Percentiles rank a stretch among this genome's conserved stretches.
phyloP scores from a whole-genome alignment of 1,140 invertebrate genomes.

The Neomicropteryx cornuta region DNA sequence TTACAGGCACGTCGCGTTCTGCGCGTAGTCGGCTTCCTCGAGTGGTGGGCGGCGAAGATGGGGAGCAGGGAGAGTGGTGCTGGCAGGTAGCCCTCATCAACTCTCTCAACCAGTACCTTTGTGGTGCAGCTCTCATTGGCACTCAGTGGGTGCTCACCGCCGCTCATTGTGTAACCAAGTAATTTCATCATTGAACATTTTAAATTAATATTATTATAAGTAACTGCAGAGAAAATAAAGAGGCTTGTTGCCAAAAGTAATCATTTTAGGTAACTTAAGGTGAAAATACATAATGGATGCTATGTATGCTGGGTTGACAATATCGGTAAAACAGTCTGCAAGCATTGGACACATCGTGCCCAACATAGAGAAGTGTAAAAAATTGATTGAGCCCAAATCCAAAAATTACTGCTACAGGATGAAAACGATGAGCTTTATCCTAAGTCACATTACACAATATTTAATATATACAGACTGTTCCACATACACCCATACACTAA shows the following conservation, averaged over 20 bases:
- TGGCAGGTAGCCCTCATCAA: conserved; percentile 94
- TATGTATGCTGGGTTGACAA: too few relatives aligned
- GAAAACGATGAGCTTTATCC: too few relatives aligned
- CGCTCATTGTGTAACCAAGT: conserved; percentile 94
- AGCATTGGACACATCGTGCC: too few relatives aligned
- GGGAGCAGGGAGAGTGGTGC: conserved; percentile 85
- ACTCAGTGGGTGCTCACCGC: conserved; percentile 92
- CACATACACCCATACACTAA: too few relatives aligned
- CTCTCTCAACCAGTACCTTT: conserved; percentile 88
- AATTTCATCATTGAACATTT: conserved; percentile 27
- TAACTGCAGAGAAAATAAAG: neutral
- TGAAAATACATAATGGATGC: too few relatives aligned
- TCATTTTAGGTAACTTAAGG: too few relatives aligned
- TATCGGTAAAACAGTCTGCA: too few relatives aligned
- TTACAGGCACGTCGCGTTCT: conserved; percentile 19
- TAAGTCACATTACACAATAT: too few relatives aligned
- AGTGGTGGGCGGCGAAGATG: conserved; percentile 86
- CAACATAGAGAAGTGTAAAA: too few relatives aligned
- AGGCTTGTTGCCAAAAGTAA: neutral
- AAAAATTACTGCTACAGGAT: too few relatives aligned
- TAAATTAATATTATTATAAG: neutral
- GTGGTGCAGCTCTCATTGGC: conserved; percentile 87
- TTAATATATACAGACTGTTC: too few relatives aligned
- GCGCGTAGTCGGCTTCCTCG: conserved; percentile 38
- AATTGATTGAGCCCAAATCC: too few relatives aligned